phyloP scores from a whole-genome alignment of 2,888 invertebrate species.

The Nemurella pictetii region DNA sequence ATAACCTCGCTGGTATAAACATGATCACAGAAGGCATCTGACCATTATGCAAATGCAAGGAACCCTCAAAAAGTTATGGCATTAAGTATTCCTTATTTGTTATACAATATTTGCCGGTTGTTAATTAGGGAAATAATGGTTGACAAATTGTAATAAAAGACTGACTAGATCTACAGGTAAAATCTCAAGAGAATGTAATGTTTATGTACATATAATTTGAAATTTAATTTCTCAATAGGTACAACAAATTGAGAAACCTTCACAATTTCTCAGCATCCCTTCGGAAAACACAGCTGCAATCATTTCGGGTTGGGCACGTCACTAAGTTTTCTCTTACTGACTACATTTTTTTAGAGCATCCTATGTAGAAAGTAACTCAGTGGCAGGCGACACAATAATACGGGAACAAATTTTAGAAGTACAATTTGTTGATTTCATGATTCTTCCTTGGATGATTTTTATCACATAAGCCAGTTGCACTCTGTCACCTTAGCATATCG shows the following conservation, averaged over 20 bases:
- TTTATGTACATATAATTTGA: not conserved
- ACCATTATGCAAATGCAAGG: too few species aligned
- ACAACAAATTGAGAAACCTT: not conserved
- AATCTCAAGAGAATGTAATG: not conserved
- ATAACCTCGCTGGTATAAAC: too few species aligned
- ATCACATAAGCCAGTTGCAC: not conserved
- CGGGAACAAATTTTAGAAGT: not conserved
- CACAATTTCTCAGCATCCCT: not conserved
- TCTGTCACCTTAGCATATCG: not conserved
- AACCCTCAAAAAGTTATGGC: too few species aligned
- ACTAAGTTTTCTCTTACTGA: not conserved
- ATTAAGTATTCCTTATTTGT: too few species aligned
- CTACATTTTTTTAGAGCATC: not conserved
- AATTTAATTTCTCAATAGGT: not conserved
- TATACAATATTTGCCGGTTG: too few species aligned
- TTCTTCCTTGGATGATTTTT: not conserved
- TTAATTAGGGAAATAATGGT: too few species aligned
- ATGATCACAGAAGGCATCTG: too few species aligned
- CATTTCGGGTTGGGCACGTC: not conserved
- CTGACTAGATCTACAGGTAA: too few species aligned
- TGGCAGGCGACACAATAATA: not conserved
- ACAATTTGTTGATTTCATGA: not conserved
- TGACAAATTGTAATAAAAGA: too few species aligned
- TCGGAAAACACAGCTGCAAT: not conserved
- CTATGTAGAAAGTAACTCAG: not conserved